phyloP scores from a whole-genome alignment of 2,113 vertebrate species.

The Otocyon megalotis region DNA sequence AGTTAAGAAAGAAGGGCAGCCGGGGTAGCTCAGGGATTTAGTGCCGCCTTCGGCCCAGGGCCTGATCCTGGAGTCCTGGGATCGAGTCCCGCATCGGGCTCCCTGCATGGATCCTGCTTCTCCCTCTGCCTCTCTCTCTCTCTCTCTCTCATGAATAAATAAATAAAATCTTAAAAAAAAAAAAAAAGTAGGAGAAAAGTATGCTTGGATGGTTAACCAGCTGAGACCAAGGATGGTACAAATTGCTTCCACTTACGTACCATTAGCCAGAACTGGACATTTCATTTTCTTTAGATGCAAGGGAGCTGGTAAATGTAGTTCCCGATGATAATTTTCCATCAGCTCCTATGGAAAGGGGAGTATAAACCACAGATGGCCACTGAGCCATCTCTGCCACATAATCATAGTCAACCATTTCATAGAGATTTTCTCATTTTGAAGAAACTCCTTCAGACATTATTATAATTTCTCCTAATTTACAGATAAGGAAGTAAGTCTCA shows the following conservation, averaged over 20 bases:
- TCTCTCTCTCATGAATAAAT: no score
- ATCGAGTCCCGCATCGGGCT: no score
- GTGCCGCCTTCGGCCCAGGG: no score
- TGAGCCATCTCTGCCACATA: background rate
- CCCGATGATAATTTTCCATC: background rate
- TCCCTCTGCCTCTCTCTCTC: no score
- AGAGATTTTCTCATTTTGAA: background rate
- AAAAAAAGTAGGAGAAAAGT: background rate
- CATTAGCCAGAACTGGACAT: background rate
- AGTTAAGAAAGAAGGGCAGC: background rate
- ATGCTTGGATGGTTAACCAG: accelerated
- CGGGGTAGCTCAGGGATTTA: no score
- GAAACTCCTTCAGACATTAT: background rate
- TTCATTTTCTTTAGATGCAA: background rate
- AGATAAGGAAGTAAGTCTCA: background rate
- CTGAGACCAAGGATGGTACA: background rate
- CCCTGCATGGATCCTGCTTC: no score
- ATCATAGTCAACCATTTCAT: background rate
- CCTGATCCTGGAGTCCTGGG: no score
- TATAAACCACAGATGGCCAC: no score
- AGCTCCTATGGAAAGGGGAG: background rate
- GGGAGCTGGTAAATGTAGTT: background rate
- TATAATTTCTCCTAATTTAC: background rate
- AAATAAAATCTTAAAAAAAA: no score
- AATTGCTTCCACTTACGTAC: background rate